Evolutionary conservation across 2,113 vertebrate species (phyloP).

Genomic region (Catagonus wagneri): DNA sequence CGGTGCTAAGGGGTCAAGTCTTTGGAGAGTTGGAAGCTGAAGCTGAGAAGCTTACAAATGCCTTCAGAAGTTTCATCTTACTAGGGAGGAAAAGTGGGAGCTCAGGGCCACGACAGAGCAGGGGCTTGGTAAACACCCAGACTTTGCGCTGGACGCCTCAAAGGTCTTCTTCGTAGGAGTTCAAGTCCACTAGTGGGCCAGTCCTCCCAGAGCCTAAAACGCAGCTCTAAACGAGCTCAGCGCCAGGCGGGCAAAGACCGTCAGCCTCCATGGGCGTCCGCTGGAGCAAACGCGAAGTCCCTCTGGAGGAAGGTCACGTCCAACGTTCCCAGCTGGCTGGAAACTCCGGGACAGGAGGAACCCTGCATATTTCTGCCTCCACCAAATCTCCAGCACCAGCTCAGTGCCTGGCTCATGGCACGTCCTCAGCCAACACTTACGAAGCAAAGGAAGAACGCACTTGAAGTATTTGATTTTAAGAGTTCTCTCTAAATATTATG

Average conservation of each 20-base stretch:
- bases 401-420: not conserved
- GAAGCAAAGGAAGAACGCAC: not conserved
- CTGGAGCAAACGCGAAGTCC: not conserved
- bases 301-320: not conserved
- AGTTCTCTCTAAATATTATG: not conserved
- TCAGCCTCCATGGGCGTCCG: not conserved
- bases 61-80: not conserved
- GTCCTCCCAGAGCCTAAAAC: not conserved
- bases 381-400: fast-evolving
- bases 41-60: not conserved
- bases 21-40: not conserved
- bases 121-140: not conserved
- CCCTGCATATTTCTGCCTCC: not conserved
- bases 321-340: not conserved
- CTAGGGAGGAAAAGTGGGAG: not conserved
- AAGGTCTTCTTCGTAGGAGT: not conserved
- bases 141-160: not conserved
- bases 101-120: not conserved
- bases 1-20: not conserved
- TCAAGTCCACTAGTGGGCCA: not conserved
- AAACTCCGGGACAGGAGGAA: not conserved
- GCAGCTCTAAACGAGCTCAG: not conserved
- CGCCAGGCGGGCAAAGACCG: not conserved
- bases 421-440: not conserved
- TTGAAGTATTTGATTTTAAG: not conserved